Evolutionary conservation across 2,797 vertebrate genomes (phyloP).

Genomic region (Astyanax mexicanus): DNA sequence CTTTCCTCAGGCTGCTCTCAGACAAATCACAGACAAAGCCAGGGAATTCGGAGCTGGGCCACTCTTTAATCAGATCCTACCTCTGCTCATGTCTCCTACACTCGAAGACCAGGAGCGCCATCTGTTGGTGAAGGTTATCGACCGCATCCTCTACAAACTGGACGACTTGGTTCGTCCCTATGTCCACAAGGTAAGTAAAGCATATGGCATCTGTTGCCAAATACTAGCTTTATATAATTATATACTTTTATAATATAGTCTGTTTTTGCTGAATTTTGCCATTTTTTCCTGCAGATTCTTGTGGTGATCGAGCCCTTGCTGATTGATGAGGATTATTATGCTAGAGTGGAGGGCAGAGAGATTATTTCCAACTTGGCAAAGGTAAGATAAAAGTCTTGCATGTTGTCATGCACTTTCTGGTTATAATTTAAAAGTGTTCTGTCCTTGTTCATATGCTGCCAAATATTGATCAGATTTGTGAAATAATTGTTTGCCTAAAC

Average conservation of each 20-base stretch:
- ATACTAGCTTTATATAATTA: neutral
- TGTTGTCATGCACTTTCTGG: neutral
- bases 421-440: neutral
- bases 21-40: slow-evolving; percentile 98
- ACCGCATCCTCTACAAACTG: slow-evolving; percentile 97
- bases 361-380: slow-evolving; percentile 99
- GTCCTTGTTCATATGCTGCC: neutral
- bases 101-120: slow-evolving; percentile 98
- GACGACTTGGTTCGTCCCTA: slow-evolving; percentile 98
- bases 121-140: slow-evolving; percentile 97
- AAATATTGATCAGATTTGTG: neutral
- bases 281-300: slow-evolving; percentile 83
- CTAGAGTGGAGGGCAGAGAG: slow-evolving; percentile 98
- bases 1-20: slow-evolving; percentile 89
- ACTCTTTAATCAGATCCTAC: slow-evolving; percentile 97
- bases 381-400: slow-evolving; percentile 73
- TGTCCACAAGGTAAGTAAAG: slow-evolving; percentile 90
- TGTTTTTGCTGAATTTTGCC: neutral
- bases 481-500: neutral
- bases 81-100: slow-evolving; percentile 96
- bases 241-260: no score
- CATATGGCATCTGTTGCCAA: rapidly evolving
- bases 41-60: slow-evolving; percentile 98
- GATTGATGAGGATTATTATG: slow-evolving; percentile 99
- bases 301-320: slow-evolving; percentile 97